These are phyloP conservation scores for Megathymus violae DNA, from an alignment of 1,140 invertebrate species.

Conservation along the genomic window DNA sequence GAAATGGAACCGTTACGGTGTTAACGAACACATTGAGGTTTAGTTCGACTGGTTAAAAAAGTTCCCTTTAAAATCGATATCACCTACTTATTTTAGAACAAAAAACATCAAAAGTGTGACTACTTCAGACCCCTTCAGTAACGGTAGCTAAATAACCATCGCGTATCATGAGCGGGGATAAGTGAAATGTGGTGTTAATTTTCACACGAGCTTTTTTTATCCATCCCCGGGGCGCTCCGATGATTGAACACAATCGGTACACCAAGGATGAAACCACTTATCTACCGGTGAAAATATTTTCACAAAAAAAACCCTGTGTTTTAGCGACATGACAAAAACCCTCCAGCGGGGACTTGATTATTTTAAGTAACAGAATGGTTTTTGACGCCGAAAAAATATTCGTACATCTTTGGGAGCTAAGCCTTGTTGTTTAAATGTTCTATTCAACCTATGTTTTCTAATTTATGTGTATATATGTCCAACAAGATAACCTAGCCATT, in stretches of 20 bases:
- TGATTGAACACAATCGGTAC: slow-evolving; percentile 54
- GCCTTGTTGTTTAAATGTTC: too few relatives aligned
- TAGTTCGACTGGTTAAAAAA: too few relatives aligned
- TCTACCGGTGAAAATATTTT: slow-evolving; percentile 27
- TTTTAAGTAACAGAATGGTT: slow-evolving; percentile 36
- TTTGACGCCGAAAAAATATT: slow-evolving; percentile 5
- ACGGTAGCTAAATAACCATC: slow-evolving; percentile 16
- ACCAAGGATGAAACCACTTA: slow-evolving; percentile 42
- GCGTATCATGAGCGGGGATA: slow-evolving; percentile 5
- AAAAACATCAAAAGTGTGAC: slow-evolving; percentile 15
- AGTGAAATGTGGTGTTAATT: slow-evolving; percentile 54
- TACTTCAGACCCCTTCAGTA: background rate
- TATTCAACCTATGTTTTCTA: too few relatives aligned
- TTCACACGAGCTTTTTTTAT: slow-evolving; percentile 57
- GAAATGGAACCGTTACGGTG: too few relatives aligned
- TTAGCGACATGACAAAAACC: slow-evolving; percentile 37
- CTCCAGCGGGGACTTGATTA: slow-evolving; percentile 37
- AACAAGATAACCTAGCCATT: too few relatives aligned
- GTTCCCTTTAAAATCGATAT: background rate
- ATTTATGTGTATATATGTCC: too few relatives aligned
- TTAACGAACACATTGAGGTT: too few relatives aligned
- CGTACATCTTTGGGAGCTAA: too few relatives aligned
- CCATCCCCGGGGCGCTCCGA: slow-evolving; percentile 34
- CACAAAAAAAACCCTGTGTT: slow-evolving; percentile 45
- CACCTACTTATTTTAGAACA: too few relatives aligned